A percentile compares a stretch with the other conserved stretches of the same genome.
Evolutionary conservation across 2,797 vertebrate species (phyloP).

Genomic region (Poeciliopsis gracilis): DNA sequence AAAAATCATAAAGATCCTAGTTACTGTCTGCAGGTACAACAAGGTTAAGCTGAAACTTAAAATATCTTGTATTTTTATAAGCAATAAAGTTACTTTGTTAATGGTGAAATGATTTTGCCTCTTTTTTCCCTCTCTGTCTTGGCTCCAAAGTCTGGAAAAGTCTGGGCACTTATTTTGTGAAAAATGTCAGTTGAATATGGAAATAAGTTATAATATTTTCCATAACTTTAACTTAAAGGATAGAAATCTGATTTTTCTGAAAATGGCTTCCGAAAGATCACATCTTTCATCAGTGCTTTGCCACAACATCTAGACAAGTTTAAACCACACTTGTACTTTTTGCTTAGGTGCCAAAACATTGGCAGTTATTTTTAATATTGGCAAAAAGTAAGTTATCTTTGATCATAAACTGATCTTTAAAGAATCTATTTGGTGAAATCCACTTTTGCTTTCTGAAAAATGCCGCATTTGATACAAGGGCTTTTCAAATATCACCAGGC

Average conservation of each 20-base stretch:
- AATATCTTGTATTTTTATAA: slow-evolving; percentile 75
- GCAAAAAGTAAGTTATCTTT: not conserved
- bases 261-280: not conserved
- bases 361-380: not conserved
- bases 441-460: not conserved
- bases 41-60: slow-evolving; percentile 24
- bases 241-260: not conserved
- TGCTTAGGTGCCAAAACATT: not conserved
- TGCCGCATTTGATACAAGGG: not conserved
- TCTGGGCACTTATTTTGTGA: not conserved
- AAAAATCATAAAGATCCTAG: slow-evolving; percentile 8
- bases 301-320: not conserved
- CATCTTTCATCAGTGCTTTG: not conserved
- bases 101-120: slow-evolving; percentile 19
- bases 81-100: slow-evolving; percentile 75
- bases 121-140: not conserved
- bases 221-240: not conserved
- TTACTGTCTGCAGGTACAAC: slow-evolving; percentile 27
- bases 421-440: not conserved
- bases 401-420: not conserved
- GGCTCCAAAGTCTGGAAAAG: not conserved
- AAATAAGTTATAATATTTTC: not conserved
- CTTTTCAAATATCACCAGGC: not conserved
- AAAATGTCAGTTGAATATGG: not conserved
- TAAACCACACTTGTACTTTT: not conserved